Percentiles rank a stretch among this genome's conserved stretches.
These are phyloP conservation scores for Microplitis manilae DNA, from an alignment of 2,888 invertebrate genomes.

Conservation along the genomic window DNA sequence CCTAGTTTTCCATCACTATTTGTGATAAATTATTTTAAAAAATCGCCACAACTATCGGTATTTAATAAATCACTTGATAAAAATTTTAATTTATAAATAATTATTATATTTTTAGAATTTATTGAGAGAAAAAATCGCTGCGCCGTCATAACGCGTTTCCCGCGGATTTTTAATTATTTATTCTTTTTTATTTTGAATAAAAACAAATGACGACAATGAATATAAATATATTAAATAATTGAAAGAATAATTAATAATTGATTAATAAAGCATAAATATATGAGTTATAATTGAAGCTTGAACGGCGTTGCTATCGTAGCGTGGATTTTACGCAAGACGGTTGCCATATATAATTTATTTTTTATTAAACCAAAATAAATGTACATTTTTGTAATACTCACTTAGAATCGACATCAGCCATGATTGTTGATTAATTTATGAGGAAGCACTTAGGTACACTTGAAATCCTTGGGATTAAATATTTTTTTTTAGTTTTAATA, in stretches of 20 bases:
- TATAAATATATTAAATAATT: not conserved
- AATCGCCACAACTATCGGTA: not conserved
- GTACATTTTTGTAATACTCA: conserved; percentile 72
- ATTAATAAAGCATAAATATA: not conserved
- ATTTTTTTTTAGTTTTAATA: conserved; percentile 16
- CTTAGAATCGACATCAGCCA: conserved; percentile 80
- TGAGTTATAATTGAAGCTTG: not conserved
- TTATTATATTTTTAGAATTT: not conserved
- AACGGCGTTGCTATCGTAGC: not conserved
- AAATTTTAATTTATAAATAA: not conserved
- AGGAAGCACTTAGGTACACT: conserved; percentile 48
- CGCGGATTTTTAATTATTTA: not conserved
- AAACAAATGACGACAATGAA: not conserved
- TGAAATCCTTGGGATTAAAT: conserved; percentile 13
- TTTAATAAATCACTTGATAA: not conserved
- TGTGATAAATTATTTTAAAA: not conserved
- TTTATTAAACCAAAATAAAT: not conserved
- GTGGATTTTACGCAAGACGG: not conserved
- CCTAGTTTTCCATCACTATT: conserved; percentile 8
- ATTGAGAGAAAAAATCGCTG: not conserved
- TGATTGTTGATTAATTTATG: conserved; percentile 65
- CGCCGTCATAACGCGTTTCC: not conserved
- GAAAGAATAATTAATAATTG: not conserved
- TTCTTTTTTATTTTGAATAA: not conserved
- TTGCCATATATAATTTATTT: not conserved